Base-by-base conservation (phyloP, 1,140 invertebrate genomes). In the Portunus trituberculatus region DNA sequence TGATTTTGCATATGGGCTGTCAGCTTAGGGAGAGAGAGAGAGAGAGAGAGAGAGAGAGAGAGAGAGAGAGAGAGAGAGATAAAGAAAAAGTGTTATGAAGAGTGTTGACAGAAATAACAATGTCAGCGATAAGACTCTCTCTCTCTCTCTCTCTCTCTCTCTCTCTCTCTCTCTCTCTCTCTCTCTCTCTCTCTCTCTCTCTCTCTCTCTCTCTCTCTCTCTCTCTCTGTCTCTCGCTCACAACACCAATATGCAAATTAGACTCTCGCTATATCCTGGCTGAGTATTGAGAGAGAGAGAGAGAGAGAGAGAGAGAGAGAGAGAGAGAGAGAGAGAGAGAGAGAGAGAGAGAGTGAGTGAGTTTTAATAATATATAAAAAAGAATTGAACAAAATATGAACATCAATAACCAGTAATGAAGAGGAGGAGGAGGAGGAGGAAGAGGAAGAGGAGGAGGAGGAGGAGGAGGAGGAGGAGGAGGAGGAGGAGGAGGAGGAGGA, bases 261-360 rank as follows among this genome's bases (percentile, higher is more conserved):
- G 52, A 16, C 52, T 59, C 52, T n/a, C 10, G 52, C 52, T 12
- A 59, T 59, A 59, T 59, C 52, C 28, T 31, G 45, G 6, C 25
- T 4, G 86, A 39, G 39, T 39, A 39, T 39, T 39, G 39, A 39
- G 39, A 39, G 39, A 39, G 39, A 39, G 39, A 39, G 39, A 39
- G 39, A 39, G 39, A 39, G 39, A 39, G 39, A 39, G 39, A 39
- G 39, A 39, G 39, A 39, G 39, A 39, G 39, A 39, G 39, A 87
- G 39, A 29, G 84, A 87, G n/a, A 87, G 84, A 28, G n/a, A 87
- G 84, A 87, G 84, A 87, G 84, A 87, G 84, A 87, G 84, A 88
- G 86, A 88, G 86, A 59, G 52, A 59, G 52, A 59, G 52, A 59
- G 52, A 59, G 52, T 4, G 52, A 16, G 14, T 6, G 48, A 52